Evolutionary conservation across 2,113 vertebrate species (phyloP), one percentile per base, ranked within the genome.

Genomic region (Suricata suricatta): DNA sequence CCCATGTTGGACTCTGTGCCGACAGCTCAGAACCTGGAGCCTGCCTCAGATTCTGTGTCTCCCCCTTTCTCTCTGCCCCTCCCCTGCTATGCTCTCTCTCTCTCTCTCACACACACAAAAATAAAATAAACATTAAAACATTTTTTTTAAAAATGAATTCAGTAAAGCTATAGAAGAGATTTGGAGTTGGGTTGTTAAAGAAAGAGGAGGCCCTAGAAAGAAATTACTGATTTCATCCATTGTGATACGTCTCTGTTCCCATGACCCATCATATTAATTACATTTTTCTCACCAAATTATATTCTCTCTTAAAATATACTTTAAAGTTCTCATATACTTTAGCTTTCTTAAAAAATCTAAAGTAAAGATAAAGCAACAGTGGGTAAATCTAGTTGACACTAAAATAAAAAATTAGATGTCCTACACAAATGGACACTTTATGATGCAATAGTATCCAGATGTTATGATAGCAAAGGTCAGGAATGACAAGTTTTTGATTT

Each of bases 401-500:
- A 76, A 94, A 79, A 74, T n/a, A 72, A 86, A 94, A 63, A 64
- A 52, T 79, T 44, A 71, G 31, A 63, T 63, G 31, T 90, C 64
- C 50, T 69, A 31, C 52, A 16, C 88, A 83, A 83, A 63, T 47
- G 54, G 54, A 35, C 33, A 57, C 82, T 71, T 77, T 84, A 50
- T 71, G 33, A 83, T 63, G 31, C 17, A 50, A 88, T 63, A 63
- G 33, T 12, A 69, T 84, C 5, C 19, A 52, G 33, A 83, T 83
- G 23, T n/a, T 88, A 50, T 35, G 29, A 64, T 92, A 89, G 19
- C 16, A 52, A 89, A 93, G 52, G 69, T 72, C 50, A 96, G 63
- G 52, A 95, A 76, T 57, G 82, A 71, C 41, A 96, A 63, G 23
- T 93, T 93, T 90, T 95, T 17, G 80, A 44, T 93, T 95, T 93